phyloP scores from a whole-genome alignment of 2,113 vertebrate species.

The Hippocampus comes region DNA sequence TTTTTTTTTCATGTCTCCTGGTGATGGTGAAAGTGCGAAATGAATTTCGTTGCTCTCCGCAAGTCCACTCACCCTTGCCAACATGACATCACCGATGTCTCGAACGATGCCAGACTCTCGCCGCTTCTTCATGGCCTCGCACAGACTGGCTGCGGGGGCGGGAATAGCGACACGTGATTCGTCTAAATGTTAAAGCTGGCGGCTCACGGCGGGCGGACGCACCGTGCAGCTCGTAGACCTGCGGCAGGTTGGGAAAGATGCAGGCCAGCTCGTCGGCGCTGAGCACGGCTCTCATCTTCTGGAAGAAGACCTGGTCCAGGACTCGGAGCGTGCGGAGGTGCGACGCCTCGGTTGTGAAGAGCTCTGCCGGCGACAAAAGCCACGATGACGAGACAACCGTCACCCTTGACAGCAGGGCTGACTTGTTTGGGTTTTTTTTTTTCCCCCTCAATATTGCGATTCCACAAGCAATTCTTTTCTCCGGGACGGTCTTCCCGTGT shows the following conservation, averaged over 20 bases:
- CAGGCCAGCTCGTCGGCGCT: conserved; percentile 80
- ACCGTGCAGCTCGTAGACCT: conserved; percentile 89
- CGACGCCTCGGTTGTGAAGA: conserved; percentile 85
- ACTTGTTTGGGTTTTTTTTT: no score
- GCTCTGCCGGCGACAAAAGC: conserved; percentile 68
- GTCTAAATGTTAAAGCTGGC: conserved; percentile 63
- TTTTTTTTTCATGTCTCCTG: no score
- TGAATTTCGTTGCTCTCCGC: no score
- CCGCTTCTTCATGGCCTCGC: conserved; percentile 85
- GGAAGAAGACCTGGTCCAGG: conserved; percentile 87
- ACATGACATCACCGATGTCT: conserved; percentile 85
- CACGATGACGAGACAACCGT: no score
- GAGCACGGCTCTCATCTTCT: conserved; percentile 81
- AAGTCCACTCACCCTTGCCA: conserved; percentile 76
- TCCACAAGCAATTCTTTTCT: no score
- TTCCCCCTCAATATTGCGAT: no score
- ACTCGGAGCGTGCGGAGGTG: conserved; percentile 86
- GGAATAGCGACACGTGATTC: conserved; percentile 57
- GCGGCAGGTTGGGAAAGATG: conserved; percentile 89
- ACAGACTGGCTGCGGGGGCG: conserved; percentile 77
- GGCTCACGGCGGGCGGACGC: conserved; percentile 37
- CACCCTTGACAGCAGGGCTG: no score
- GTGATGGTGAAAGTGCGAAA: no score
- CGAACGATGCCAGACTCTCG: conserved; percentile 83
- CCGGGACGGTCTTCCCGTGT: no score